Evolutionary conservation across 1,140 invertebrate species (phyloP), one percentile per base, ranked within the genome.

Genomic region (Proales similis): DNA sequence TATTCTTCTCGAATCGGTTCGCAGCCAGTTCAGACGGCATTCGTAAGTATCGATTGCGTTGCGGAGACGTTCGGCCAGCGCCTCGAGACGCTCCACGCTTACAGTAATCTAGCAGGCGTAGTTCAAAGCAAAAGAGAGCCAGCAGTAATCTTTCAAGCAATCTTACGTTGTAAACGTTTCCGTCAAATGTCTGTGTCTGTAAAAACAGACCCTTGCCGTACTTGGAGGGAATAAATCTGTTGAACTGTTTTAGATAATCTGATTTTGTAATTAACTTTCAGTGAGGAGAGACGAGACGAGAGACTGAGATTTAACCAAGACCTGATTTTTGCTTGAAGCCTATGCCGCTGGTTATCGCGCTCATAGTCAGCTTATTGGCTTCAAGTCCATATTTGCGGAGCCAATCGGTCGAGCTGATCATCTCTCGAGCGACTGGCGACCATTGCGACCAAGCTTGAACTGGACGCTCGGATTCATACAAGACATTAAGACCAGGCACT

Each of bases 311-410:
- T n/a, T n/a, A n/a, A n/a, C n/a, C n/a, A n/a, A 61, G 57, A 75
- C 72, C 71, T 64, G 74, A 71, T 65, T 64, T 67, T 22, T 71
- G 68, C 65, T 74, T 74, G 57, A 75, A 76, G n/a, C 74, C 74
- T 57, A 76, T 70, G 17, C 66, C 60, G n/a, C 70, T 69, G 14
- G 75, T 48, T n/a, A 76, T 67, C 43, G 71, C 68, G 27, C 68
- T 47, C 20, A 75, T 64, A 7, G 69, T 66, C 9, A 76, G 64
- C 20, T 69, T 68, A 60, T 71, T 71, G 45, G 68, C 68, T 39
- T 68, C 67, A 19, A 76, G 66, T 0, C 74, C 73, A 62, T 74
- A 72, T 48, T 70, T 71, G 42, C 70, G 67, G 2, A 75, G 61
- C 74, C 74, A 76, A 63, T 71, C 24, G 26, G 36, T 30, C 6